A percentile compares a stretch with the other conserved stretches of the same genome.
Evolutionary conservation across 1,140 invertebrate species (phyloP).

Genomic region (Drosophila sturtevanti): DNA sequence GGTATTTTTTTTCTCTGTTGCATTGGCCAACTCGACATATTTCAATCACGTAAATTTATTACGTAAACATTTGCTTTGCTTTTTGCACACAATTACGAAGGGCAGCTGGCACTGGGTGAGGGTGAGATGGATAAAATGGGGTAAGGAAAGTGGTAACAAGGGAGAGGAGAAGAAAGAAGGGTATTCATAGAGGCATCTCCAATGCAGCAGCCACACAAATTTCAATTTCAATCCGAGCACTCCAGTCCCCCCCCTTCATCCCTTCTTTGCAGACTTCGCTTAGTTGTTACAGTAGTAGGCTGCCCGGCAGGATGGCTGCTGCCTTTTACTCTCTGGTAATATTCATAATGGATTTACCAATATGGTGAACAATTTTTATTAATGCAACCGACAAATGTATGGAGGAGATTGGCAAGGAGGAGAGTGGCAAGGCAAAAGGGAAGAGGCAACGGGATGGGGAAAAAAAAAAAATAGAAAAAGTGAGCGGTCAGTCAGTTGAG

Average conservation of each 20-base stretch:
- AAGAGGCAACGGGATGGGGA: neutral
- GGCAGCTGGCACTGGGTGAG: slow-evolving; percentile 20
- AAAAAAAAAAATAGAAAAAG: no score
- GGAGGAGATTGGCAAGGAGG: neutral
- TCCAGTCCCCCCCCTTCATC: slow-evolving; percentile 19
- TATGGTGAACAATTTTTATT: slow-evolving; percentile 81
- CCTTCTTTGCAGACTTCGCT: neutral
- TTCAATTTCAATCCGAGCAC: slow-evolving; percentile 73
- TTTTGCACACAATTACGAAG: slow-evolving; percentile 76
- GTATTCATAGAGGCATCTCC: slow-evolving; percentile 22
- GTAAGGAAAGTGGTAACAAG: slow-evolving; percentile 9
- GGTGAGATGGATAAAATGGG: neutral
- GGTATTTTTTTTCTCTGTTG: neutral
- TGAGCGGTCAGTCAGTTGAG: slow-evolving; percentile 45
- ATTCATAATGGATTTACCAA: slow-evolving; percentile 83
- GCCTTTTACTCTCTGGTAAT: slow-evolving; percentile 72
- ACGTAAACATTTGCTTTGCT: slow-evolving; percentile 82
- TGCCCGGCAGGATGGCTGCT: slow-evolving; percentile 4
- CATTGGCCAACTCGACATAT: slow-evolving; percentile 77
- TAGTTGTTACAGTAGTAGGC: neutral
- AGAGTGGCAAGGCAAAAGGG: neutral
- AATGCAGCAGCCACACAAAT: slow-evolving; percentile 57
- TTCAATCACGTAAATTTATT: slow-evolving; percentile 83
- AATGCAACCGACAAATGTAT: slow-evolving; percentile 55
- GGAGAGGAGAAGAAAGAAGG: no score